phyloP scores from a whole-genome alignment of 53 echinoderm and acorn worm genomes.

The Glandiceps talaboti region DNA sequence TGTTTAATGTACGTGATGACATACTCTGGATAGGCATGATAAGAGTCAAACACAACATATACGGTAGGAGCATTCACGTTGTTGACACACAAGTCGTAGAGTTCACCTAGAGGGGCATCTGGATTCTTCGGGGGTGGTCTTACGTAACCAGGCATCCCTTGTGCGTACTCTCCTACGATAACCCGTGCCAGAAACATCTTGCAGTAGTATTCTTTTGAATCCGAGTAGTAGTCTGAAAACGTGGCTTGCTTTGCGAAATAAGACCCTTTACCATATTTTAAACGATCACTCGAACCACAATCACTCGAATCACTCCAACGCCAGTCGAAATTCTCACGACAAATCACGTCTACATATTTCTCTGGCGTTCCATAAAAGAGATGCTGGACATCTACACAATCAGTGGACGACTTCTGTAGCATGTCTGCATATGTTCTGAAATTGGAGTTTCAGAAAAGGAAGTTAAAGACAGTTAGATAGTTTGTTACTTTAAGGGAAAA shows the following conservation, averaged over 20 bases:
- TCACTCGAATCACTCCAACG: too few species aligned
- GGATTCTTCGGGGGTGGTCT: neutral
- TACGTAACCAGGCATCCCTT: neutral
- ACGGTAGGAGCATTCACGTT: neutral
- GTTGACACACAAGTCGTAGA: conserved; percentile 9
- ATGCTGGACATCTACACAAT: neutral
- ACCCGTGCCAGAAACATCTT: neutral
- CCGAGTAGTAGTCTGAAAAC: conserved; percentile 2
- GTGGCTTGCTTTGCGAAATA: conserved; percentile 4
- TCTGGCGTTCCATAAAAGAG: conserved; percentile 7
- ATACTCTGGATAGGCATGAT: conserved; percentile 11
- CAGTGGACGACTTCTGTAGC: neutral
- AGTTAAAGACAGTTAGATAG: too few species aligned
- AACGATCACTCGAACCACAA: neutral
- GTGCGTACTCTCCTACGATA: neutral
- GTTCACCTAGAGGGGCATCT: neutral
- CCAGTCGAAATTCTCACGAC: neutral
- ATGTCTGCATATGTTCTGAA: neutral
- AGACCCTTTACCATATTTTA: neutral
- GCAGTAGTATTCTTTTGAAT: neutral
- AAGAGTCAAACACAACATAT: conserved; percentile 9
- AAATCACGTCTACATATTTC: neutral
- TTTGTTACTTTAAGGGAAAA: too few species aligned
- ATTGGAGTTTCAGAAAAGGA: too few species aligned
- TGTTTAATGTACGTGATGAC: conserved; percentile 4